Percentiles rank a stretch among this genome's conserved stretches.
These are phyloP conservation scores for Ochropleura plecta DNA, from an alignment of 2,888 invertebrate genomes.

Conservation along the genomic window DNA sequence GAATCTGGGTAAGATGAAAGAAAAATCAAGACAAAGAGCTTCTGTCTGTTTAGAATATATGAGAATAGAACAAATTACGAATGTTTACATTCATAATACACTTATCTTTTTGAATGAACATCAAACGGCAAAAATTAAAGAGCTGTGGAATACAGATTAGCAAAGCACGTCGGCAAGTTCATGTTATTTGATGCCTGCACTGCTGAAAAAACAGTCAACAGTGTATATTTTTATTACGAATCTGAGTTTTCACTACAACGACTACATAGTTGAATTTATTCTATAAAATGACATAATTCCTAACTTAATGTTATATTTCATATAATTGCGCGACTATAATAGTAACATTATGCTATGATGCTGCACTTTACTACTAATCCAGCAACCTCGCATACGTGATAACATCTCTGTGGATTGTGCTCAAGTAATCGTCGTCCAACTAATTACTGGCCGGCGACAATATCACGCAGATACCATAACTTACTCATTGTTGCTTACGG, in stretches of 20 bases:
- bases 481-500: conserved; percentile 2
- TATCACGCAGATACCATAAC: conserved; percentile 3
- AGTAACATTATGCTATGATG: conserved; percentile 14
- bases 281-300: not conserved
- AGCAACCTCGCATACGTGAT: conserved; percentile 42
- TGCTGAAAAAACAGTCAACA: not conserved
- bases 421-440: conserved; percentile 1
- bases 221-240: not conserved
- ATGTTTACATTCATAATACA: not conserved
- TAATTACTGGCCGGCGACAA: conserved; percentile 37
- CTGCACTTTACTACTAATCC: conserved; percentile 38
- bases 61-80: not conserved
- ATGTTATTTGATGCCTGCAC: not conserved
- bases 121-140: conserved; percentile 16
- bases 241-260: not conserved
- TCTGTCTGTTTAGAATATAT: conserved; percentile 10
- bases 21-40: conserved; percentile 7
- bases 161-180: too few relatives aligned
- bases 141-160: not conserved
- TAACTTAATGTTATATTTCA: not conserved
- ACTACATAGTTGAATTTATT: not conserved
- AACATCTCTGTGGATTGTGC: conserved; percentile 38
- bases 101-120: not conserved
- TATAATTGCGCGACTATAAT: conserved; percentile 14
- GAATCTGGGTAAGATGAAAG: conserved; percentile 27